Evolutionary conservation across 1,140 invertebrate species (phyloP).

Genomic region (Neelides sp.): DNA sequence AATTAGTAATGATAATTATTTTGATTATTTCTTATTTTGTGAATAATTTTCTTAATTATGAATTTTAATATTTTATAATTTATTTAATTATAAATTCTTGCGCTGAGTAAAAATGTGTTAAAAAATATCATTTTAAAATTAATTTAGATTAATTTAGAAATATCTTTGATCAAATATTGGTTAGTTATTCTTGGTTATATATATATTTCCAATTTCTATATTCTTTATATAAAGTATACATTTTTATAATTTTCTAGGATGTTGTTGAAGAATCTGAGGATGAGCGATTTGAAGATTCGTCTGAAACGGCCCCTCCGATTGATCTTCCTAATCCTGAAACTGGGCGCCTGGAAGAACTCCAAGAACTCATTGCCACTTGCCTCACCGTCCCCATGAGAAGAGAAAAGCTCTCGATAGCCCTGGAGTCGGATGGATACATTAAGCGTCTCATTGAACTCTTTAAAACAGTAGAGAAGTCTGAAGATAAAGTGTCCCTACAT

Average conservation of each 20-base stretch:
- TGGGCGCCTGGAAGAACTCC: slow-evolving; percentile 82
- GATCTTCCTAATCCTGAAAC: slow-evolving; percentile 90
- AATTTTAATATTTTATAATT: no score
- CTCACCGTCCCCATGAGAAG: slow-evolving; percentile 70
- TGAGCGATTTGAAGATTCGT: slow-evolving; percentile 92
- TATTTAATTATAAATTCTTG: no score
- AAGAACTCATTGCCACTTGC: slow-evolving; percentile 44
- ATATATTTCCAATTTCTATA: no score
- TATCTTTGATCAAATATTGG: no score
- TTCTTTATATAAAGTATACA: no score
- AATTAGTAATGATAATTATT: no score
- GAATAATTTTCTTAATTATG: no score
- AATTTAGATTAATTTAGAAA: no score
- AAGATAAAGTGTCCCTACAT: slow-evolving; percentile 87
- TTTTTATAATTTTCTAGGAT: slow-evolving; percentile 41
- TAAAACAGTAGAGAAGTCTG: slow-evolving; percentile 91
- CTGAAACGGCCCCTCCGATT: slow-evolving; percentile 77
- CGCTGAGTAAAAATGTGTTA: no score
- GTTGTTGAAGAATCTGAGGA: slow-evolving; percentile 96
- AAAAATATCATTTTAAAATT: no score
- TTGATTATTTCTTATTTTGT: no score
- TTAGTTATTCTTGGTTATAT: no score
- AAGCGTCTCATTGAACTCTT: slow-evolving; percentile 90
- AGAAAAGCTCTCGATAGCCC: slow-evolving; percentile 85
- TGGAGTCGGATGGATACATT: slow-evolving; percentile 92